A percentile compares a stretch with the other conserved stretches of the same genome.
phyloP scores from a whole-genome alignment of 2,797 vertebrate genomes.

The Sardinella longiceps region DNA sequence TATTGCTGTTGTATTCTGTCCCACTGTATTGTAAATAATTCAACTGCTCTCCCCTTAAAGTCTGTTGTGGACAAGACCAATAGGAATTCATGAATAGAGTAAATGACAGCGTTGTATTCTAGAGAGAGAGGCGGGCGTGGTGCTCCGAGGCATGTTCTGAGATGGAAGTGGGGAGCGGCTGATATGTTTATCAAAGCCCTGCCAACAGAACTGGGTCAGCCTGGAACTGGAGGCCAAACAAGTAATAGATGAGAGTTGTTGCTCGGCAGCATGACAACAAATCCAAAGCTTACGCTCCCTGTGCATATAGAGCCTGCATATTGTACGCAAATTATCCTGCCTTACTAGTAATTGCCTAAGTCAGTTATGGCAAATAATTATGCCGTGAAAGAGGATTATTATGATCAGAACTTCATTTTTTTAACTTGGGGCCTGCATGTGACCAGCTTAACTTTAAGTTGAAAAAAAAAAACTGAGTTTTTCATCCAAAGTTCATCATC shows the following conservation, averaged over 20 bases:
- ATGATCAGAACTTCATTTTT: slow-evolving; percentile 9
- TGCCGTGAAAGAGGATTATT: slow-evolving; percentile 16
- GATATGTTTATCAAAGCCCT: slow-evolving; percentile 55
- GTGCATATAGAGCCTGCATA: slow-evolving; percentile 1
- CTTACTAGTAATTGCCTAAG: slow-evolving; percentile 13
- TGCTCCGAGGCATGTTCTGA: slow-evolving; percentile 30
- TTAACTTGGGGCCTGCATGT: background rate
- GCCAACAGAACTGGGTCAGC: slow-evolving; percentile 54
- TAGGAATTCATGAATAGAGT: background rate
- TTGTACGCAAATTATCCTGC: background rate
- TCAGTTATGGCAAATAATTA: slow-evolving; percentile 22
- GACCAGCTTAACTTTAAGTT: background rate
- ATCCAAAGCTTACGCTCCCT: slow-evolving; percentile 29
- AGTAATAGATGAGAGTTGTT: slow-evolving; percentile 38
- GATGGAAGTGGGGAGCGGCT: slow-evolving; percentile 41
- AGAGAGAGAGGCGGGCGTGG: slow-evolving; percentile 18
- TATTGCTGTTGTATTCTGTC: background rate
- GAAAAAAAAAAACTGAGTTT: too few relatives aligned
- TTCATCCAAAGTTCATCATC: background rate
- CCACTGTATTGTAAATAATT: slow-evolving; percentile 1
- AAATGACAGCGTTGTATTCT: slow-evolving; percentile 15
- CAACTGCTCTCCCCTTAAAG: background rate
- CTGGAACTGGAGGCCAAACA: slow-evolving; percentile 48
- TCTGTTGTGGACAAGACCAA: background rate
- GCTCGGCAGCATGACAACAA: slow-evolving; percentile 28